Conservation (phyloP, 2,888 invertebrate species). For the Hipparchia sbordonii region DNA sequence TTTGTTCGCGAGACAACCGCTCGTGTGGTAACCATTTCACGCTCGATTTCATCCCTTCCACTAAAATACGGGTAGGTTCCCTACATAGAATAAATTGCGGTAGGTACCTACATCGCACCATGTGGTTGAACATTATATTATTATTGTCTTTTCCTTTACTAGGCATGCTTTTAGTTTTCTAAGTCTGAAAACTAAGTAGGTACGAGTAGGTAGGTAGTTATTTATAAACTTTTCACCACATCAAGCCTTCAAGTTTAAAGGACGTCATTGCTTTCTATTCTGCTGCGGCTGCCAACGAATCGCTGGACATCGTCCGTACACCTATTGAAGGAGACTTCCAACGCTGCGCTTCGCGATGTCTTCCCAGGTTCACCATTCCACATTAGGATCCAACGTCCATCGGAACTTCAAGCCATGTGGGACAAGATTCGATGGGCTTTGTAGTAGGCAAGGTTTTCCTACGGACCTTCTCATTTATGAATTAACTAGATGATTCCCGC, state of each 20-base stretch:
- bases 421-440: no score
- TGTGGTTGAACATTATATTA: not conserved
- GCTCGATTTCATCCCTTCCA: conserved; percentile 74
- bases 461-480: no score
- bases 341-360: no score
- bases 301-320: no score
- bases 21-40: conserved; percentile 78
- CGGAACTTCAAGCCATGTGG: no score
- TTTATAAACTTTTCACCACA: no score
- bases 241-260: no score
- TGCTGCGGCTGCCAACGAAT: not conserved
- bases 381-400: no score
- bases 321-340: not conserved
- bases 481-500: no score
- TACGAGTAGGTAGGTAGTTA: not conserved
- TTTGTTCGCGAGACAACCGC: conserved; percentile 76
- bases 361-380: no score
- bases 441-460: no score
- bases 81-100: not conserved
- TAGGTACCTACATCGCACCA: not conserved
- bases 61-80: conserved; percentile 56
- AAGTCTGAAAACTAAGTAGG: no score
- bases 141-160: not conserved
- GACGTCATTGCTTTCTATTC: not conserved
- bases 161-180: not conserved